phyloP scores from a whole-genome alignment of 2,113 vertebrate species.

The Proterorhinus semilunaris region DNA sequence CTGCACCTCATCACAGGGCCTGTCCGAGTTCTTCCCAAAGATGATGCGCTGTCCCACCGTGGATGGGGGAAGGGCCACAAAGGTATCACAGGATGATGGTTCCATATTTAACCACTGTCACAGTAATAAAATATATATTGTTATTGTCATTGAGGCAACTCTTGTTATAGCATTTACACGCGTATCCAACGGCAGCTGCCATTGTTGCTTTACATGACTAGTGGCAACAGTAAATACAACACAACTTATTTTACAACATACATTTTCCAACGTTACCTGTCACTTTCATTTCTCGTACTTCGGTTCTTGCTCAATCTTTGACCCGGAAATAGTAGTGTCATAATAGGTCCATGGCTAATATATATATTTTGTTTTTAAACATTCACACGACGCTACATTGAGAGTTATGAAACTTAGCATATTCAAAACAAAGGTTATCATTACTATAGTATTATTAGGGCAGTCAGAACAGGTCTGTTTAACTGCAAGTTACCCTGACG shows the following conservation, averaged over 20 bases:
- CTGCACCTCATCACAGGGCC: slow-evolving; percentile 91
- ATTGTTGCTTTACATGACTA: too few relatives aligned
- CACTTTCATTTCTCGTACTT: slow-evolving; percentile 36
- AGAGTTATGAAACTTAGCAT: too few relatives aligned
- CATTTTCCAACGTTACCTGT: not conserved
- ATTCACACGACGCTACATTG: too few relatives aligned
- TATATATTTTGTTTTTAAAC: too few relatives aligned
- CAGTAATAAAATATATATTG: not conserved
- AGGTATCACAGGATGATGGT: slow-evolving; percentile 90
- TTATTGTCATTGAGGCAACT: not conserved
- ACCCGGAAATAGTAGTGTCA: slow-evolving; percentile 37
- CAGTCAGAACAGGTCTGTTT: too few relatives aligned
- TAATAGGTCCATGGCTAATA: too few relatives aligned
- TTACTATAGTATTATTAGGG: too few relatives aligned
- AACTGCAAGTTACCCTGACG: too few relatives aligned
- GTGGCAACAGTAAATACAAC: not conserved
- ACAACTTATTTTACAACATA: not conserved
- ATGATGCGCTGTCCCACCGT: slow-evolving; percentile 78
- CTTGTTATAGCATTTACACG: not conserved
- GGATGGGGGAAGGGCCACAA: slow-evolving; percentile 91
- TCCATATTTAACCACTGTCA: slow-evolving; percentile 46
- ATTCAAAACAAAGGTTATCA: too few relatives aligned
- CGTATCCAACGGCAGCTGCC: too few relatives aligned
- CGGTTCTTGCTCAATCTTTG: not conserved
- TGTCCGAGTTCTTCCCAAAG: slow-evolving; percentile 96